Evolutionary conservation across 2,888 invertebrate species (phyloP).

Genomic region (Parasteatoda lunata): DNA sequence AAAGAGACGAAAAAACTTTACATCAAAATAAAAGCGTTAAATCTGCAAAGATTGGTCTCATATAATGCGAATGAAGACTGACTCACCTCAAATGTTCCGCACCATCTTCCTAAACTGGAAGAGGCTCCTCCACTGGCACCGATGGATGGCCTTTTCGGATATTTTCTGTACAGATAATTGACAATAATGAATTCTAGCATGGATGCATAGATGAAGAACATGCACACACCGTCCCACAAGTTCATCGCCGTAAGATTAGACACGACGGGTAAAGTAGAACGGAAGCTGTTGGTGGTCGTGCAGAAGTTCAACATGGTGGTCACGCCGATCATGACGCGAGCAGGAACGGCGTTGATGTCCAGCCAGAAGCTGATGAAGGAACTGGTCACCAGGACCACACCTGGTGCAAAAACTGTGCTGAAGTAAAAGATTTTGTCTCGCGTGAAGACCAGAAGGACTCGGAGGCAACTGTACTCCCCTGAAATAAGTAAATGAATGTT

Average conservation of each 20-base stretch:
- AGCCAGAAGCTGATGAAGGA: conserved; percentile 98
- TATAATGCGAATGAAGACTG: too few species aligned
- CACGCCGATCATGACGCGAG: conserved; percentile 97
- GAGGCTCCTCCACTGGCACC: background rate
- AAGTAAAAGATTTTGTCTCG: conserved; percentile 97
- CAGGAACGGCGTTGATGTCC: conserved; percentile 97
- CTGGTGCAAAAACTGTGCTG: conserved; percentile 96
- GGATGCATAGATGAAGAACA: conserved; percentile 94
- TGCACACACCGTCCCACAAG: conserved; percentile 95
- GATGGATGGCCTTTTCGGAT: conserved; percentile 78
- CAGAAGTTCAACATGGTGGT: conserved; percentile 99
- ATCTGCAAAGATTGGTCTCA: too few species aligned
- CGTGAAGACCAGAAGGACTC: conserved; percentile 93
- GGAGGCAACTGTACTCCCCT: conserved; percentile 90
- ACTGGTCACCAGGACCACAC: conserved; percentile 95
- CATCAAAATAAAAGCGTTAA: too few species aligned
- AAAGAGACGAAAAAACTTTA: too few species aligned
- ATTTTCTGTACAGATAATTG: conserved; percentile 93
- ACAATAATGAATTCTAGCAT: conserved; percentile 95
- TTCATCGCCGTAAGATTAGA: conserved; percentile 96
- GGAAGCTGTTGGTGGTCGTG: conserved; percentile 81
- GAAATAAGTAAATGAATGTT: background rate
- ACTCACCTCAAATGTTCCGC: conserved; percentile 60
- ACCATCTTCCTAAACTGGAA: conserved; percentile 57
- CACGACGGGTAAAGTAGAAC: conserved; percentile 88